Evolutionary conservation across 2,113 vertebrate genomes (phyloP).

Genomic region (Podarcis cretensis): DNA sequence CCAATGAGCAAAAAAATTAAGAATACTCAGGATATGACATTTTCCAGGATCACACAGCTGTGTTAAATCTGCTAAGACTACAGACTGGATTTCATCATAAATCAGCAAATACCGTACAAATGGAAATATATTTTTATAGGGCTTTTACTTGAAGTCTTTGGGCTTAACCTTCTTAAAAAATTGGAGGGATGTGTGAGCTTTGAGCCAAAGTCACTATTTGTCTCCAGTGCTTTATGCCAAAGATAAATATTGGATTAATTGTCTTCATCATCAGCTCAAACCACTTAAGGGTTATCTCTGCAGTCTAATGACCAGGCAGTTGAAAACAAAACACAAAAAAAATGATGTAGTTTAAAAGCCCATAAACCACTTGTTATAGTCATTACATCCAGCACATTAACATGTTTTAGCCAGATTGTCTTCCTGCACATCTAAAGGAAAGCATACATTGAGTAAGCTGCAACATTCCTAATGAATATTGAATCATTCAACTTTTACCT

Average conservation of each 20-base stretch:
- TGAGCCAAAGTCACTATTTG: slow-evolving; percentile 35
- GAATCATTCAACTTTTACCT: not conserved
- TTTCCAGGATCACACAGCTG: slow-evolving; percentile 56
- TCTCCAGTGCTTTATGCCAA: slow-evolving; percentile 36
- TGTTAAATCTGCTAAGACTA: slow-evolving; percentile 60
- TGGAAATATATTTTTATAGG: slow-evolving; percentile 52
- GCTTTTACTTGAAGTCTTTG: slow-evolving; percentile 54
- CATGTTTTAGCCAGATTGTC: not conserved
- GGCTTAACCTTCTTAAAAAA: slow-evolving; percentile 39
- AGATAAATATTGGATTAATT: slow-evolving; percentile 16
- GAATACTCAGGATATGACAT: slow-evolving; percentile 24
- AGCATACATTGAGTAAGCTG: accelerated
- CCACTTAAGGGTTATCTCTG: slow-evolving; percentile 13
- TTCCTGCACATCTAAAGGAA: not conserved
- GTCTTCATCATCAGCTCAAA: slow-evolving; percentile 30
- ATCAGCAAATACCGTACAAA: slow-evolving; percentile 50
- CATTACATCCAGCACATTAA: not conserved
- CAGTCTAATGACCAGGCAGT: slow-evolving; percentile 36
- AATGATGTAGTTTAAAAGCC: not conserved
- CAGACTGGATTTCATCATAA: slow-evolving; percentile 50
- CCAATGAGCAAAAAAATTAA: slow-evolving; percentile 25
- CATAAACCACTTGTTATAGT: not conserved
- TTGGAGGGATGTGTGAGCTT: not conserved
- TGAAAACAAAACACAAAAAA: not conserved
- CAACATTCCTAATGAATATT: not conserved